Evolutionary conservation across 2,888 invertebrate genomes (phyloP).

Genomic region (Danaus chrysippus): DNA sequence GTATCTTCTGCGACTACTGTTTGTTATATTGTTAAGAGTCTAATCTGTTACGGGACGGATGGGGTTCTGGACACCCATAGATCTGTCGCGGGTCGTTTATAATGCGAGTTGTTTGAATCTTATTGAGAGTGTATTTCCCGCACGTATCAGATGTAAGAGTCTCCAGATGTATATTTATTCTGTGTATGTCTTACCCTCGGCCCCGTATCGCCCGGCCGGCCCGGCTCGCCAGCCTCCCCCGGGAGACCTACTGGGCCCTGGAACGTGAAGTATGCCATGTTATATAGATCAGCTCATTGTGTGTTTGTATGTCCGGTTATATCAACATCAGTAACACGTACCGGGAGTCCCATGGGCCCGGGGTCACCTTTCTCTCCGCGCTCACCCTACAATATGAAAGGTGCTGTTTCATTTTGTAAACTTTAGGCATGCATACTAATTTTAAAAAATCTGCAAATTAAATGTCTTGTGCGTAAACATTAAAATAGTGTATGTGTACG

Average conservation of each 20-base stretch:
- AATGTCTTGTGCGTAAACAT: too few relatives aligned
- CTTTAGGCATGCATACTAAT: too few relatives aligned
- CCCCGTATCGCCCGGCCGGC: slow-evolving; percentile 87
- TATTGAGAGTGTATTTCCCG: neutral
- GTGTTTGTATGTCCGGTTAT: too few relatives aligned
- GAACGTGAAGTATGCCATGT: slow-evolving; percentile 17
- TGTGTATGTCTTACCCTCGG: slow-evolving; percentile 83
- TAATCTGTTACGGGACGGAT: slow-evolving; percentile 8
- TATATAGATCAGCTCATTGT: too few relatives aligned
- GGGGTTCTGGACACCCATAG: neutral
- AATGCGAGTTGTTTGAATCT: neutral
- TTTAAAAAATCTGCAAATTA: too few relatives aligned
- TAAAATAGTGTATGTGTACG: too few relatives aligned
- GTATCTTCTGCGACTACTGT: slow-evolving; percentile 12
- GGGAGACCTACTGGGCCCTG: slow-evolving; percentile 91
- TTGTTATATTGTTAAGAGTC: slow-evolving; percentile 22
- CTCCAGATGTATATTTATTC: neutral
- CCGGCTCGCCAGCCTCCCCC: slow-evolving; percentile 85
- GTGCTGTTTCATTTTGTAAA: neutral
- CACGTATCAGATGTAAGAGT: slow-evolving; percentile 7
- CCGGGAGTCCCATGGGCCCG: slow-evolving; percentile 97
- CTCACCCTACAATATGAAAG: slow-evolving; percentile 81
- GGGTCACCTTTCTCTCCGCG: slow-evolving; percentile 90
- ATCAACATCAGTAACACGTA: slow-evolving; percentile 74
- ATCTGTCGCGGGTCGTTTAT: neutral